These are phyloP conservation scores for Diachrysia chrysitis DNA, from an alignment of 2,888 invertebrate genomes.

Conservation along the genomic window DNA sequence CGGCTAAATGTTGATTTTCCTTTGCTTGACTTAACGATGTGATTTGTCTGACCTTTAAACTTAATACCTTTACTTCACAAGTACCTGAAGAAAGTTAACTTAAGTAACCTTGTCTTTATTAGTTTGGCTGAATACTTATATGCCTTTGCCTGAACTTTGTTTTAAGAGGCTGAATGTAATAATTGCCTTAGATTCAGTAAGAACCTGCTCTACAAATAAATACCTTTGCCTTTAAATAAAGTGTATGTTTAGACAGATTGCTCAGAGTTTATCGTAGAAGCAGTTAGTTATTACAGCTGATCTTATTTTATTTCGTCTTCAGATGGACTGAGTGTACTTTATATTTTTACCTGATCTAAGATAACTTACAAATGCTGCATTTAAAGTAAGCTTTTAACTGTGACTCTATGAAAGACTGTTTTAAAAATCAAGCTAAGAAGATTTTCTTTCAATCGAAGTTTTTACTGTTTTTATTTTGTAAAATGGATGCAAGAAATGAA, in stretches of 20 bases:
- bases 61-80: not conserved
- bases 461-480: no score
- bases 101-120: not conserved
- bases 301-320: not conserved
- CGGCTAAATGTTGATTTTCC: conserved; percentile 21
- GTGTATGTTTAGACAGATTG: not conserved
- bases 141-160: conserved; percentile 5
- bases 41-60: not conserved
- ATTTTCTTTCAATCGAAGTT: not conserved
- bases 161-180: not conserved
- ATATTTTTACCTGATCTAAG: not conserved
- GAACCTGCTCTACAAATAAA: not conserved
- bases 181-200: not conserved
- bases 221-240: not conserved
- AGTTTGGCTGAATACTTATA: conserved; percentile 1
- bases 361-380: not conserved
- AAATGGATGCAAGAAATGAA: no score
- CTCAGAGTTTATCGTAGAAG: not conserved
- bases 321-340: not conserved
- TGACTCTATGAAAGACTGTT: not conserved
- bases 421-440: not conserved
- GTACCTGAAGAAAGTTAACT: not conserved
- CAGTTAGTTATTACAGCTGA: not conserved
- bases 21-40: conserved; percentile 1
- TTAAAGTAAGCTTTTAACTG: not conserved